Percentiles rank a stretch among this genome's conserved stretches.
Evolutionary conservation across 2,888 invertebrate species (phyloP).

Genomic region (Masnerella sp.): DNA sequence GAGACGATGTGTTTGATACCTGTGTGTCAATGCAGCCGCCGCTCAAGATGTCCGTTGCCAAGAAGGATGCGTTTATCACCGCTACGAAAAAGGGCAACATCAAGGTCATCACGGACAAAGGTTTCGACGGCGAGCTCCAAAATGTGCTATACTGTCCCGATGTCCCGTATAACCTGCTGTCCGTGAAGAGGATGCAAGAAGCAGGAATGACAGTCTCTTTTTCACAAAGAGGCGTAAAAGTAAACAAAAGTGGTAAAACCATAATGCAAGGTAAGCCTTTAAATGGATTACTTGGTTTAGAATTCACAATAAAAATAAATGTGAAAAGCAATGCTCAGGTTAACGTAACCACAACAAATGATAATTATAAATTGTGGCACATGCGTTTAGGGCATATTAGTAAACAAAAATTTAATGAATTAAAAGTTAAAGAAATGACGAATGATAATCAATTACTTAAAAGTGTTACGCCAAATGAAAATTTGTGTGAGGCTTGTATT

Average conservation of each 20-base stretch:
- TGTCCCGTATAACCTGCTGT: background rate
- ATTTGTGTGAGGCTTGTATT: slow-evolving; percentile 5
- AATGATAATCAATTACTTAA: background rate
- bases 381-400: background rate
- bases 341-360: background rate
- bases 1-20: background rate
- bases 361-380: background rate
- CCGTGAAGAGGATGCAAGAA: background rate
- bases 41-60: background rate
- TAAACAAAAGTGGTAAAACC: background rate
- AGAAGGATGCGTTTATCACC: background rate
- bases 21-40: background rate
- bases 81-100: background rate
- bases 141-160: background rate
- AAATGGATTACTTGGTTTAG: no score
- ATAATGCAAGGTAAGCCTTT: background rate
- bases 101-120: background rate
- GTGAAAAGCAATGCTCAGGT: no score
- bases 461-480: background rate
- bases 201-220: background rate
- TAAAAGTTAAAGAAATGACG: background rate
- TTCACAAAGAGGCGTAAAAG: background rate
- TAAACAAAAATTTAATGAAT: background rate
- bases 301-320: no score
- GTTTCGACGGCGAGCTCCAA: background rate